A percentile compares a stretch with the other conserved stretches of the same genome.
phyloP scores from a whole-genome alignment of 2,113 vertebrate genomes.

The Periophthalmus modestus region DNA sequence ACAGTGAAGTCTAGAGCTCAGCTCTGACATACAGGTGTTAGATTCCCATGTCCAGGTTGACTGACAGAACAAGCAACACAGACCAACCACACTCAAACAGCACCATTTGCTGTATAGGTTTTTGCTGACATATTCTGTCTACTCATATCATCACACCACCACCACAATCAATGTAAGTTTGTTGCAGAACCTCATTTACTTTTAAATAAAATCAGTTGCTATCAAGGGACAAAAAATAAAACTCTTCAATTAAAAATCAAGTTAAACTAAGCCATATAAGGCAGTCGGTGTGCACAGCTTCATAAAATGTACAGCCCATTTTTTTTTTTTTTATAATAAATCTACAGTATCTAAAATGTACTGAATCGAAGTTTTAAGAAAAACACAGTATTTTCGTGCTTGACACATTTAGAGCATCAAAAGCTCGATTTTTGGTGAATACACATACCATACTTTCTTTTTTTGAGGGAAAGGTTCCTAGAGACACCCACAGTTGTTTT shows the following conservation, averaged over 20 bases:
- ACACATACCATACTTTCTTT: constrained; percentile 29
- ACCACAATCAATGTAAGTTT: background rate
- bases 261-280: background rate
- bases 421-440: constrained; percentile 20
- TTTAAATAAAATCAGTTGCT: background rate
- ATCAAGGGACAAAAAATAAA: background rate
- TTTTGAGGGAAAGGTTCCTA: constrained; percentile 14
- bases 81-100: constrained; percentile 21
- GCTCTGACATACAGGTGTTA: constrained; percentile 54
- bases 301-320: background rate
- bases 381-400: background rate
- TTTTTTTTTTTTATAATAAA: background rate
- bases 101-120: constrained; percentile 7
- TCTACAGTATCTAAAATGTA: no score
- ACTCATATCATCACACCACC: background rate
- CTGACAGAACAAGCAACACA: constrained; percentile 45
- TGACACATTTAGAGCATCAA: background rate
- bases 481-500: constrained; percentile 39
- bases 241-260: background rate
- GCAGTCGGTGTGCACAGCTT: background rate
- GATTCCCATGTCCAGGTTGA: constrained; percentile 53
- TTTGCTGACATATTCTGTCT: background rate
- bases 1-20: constrained; percentile 45
- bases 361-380: no score
- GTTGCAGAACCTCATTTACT: background rate